Base-by-base conservation (phyloP, 2,888 invertebrate species). In the Limnephilus marmoratus region DNA sequence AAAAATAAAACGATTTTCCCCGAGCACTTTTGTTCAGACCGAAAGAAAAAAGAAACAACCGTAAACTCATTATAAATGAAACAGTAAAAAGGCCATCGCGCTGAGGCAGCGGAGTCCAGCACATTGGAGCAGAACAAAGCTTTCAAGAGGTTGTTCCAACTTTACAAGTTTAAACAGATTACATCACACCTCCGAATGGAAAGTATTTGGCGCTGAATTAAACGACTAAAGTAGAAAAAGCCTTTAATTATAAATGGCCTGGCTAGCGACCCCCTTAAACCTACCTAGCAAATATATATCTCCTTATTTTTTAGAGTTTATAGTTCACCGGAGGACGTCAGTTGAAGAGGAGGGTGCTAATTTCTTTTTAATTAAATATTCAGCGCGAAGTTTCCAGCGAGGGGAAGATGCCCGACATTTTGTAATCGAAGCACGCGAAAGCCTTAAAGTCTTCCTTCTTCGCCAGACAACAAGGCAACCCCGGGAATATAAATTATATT, bases 341-440 rank as follows among this genome's bases (percentile, higher is more conserved):
- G 92, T 92, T 92, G 90, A 90, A 45, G 29, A 45, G 88, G 53
- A 88, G 88, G 37, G 31, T 68, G 37, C 92, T 90, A 92, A 90
- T 92, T 92, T 92, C 31, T 90, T 92, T 92, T 90, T 92, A 92
- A 92, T 92, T 92, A 92, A 92, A 92, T 92, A 87, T 92, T 92
- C 87, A 45, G 53, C 87, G 88, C 82, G 68, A 87, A 92, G 82
- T 49, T 86, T 88, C 68, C 87, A 82, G 87, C 87, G 87, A 29
- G 53, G 87, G 34, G 53, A 31, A 68, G 86, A 85, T 18, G 68
- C 81, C 90, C 81, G 91, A 86, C 81, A 92, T 87, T 92, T 87
- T 90, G 92, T 90, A 92, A 92, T 90, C 90, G 90, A 90, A 92
- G 90, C 92, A 92, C 92, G 92, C 81, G 81, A 90, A 85, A 86